Percentiles rank a stretch among this genome's conserved stretches.
Conservation (phyloP, 1,140 invertebrate species). For the Akabosia matsudoensis region DNA sequence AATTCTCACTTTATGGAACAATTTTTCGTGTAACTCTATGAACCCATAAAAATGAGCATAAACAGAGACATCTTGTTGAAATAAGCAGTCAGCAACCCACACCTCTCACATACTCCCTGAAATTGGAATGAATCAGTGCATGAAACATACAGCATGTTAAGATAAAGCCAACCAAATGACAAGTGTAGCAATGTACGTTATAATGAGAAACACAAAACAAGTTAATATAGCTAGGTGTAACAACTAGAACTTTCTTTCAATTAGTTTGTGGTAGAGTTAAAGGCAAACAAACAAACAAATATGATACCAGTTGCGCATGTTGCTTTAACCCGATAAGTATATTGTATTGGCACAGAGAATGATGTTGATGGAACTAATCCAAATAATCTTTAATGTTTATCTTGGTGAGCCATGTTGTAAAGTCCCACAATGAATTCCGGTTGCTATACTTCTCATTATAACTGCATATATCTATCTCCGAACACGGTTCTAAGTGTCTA, state of each 20-base stretch:
- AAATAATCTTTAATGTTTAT: conserved; percentile 11
- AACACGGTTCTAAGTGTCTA: conserved; percentile 1
- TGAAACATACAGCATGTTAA: background rate
- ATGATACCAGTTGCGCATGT: background rate
- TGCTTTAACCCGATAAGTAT: background rate
- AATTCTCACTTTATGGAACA: too few relatives aligned
- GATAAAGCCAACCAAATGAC: background rate
- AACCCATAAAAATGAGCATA: background rate
- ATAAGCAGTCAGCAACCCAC: background rate
- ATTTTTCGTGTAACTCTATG: too few relatives aligned
- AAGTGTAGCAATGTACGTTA: background rate
- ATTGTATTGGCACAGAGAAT: background rate
- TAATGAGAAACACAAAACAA: background rate
- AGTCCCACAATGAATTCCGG: conserved; percentile 13
- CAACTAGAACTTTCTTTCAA: conserved; percentile 5
- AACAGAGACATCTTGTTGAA: background rate
- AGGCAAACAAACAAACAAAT: background rate
- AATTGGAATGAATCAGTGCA: background rate
- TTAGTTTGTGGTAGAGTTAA: background rate
- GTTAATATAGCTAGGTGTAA: background rate
- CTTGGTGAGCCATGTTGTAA: background rate
- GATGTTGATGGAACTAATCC: conserved; percentile 21
- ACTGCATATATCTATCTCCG: background rate
- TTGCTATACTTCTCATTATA: conserved; percentile 12
- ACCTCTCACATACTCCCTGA: background rate